These are phyloP conservation scores for Drosophila virilis DNA, from an alignment of 1,140 invertebrate species.

Conservation along the genomic window DNA sequence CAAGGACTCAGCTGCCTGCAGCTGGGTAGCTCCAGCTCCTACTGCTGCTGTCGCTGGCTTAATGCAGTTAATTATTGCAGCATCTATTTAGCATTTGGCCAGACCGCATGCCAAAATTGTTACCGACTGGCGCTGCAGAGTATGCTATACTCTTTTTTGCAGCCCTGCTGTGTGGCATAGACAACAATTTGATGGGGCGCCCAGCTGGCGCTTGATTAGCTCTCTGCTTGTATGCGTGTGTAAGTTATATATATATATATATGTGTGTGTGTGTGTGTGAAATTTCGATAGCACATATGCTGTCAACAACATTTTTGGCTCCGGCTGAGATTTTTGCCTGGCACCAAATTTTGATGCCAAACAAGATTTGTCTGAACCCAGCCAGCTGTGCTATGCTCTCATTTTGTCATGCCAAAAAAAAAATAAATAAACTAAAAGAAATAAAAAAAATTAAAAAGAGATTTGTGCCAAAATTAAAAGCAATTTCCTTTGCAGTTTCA, in stretches of 20 bases:
- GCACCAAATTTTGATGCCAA: conserved; percentile 25
- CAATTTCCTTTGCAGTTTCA: conserved; percentile 59
- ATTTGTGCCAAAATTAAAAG: conserved; percentile 78
- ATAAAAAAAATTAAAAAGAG: conserved; percentile 71
- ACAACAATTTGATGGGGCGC: conserved; percentile 40
- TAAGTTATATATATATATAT: background rate
- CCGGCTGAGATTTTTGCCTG: conserved; percentile 17
- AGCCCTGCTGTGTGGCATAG: conserved; percentile 4
- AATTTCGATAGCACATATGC: conserved; percentile 61
- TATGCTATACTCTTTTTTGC: conserved; percentile 25
- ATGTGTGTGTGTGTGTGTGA: conserved; percentile 29
- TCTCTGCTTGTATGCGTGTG: background rate
- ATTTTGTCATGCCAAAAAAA: conserved; percentile 23
- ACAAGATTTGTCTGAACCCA: conserved; percentile 28
- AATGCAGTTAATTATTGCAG: conserved; percentile 75
- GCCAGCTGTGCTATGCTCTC: conserved; percentile 19
- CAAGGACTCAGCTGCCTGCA: conserved; percentile 6
- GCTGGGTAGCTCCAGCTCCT: background rate
- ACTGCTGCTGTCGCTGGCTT: conserved; percentile 12
- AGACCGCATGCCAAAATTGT: conserved; percentile 12
- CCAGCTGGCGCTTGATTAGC: conserved; percentile 74
- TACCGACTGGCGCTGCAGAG: conserved; percentile 49
- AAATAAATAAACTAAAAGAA: background rate
- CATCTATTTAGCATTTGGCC: conserved; percentile 64
- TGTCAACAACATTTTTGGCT: conserved; percentile 60